Base-by-base conservation (phyloP, 1,140 invertebrate genomes). In the Augochlora pura region DNA sequence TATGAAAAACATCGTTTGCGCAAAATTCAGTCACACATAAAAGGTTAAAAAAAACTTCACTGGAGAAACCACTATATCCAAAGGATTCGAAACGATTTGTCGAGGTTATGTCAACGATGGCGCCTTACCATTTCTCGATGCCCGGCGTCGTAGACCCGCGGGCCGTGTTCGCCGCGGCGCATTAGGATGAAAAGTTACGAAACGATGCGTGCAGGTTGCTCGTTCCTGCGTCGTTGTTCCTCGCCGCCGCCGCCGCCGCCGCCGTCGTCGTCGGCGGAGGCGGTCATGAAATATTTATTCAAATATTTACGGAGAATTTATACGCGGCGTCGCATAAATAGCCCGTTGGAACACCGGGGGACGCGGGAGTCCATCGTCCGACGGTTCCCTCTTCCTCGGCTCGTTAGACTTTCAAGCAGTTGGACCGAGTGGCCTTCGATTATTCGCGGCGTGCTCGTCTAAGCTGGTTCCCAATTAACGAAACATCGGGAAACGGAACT, bases 351-450 rank as follows among this genome's bases (percentile, higher is more conserved):
- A 57, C 54, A n/a, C n/a, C n/a, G n/a, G n/a, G n/a, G 27, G 32
- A 10, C 25, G 18, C 12, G 46, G n/a, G 14, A 9, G 73, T 71
- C 57, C 59, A 46, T 23, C 75, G 67, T 46, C 32, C 38, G 57
- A 57, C 49, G 59, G 25, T 10, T 38, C 46, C 10, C 62, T 60
- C 10, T 57, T 49, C 71, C 25, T 23, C 27, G 27, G 77, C 71
- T 86, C 63, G 81, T 86, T 82, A 86, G 39, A 62, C 27, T 72
- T 85, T 82, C 75, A 27, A 74, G 71, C 57, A 77, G 80, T 82
- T 68, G 70, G 60, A 68, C 79, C 32, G 59, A 77, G 66, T 77
- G 68, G 32, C 49, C 38, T 54, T 76, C 63, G 75, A 86, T 86
- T 82, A 86, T 86, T 81, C 68, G 63, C 60, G 32, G 49, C 69